Evolutionary conservation across 2,888 invertebrate species (phyloP), one percentile per base, ranked within the genome.

Genomic region (Microchrysa polita): DNA sequence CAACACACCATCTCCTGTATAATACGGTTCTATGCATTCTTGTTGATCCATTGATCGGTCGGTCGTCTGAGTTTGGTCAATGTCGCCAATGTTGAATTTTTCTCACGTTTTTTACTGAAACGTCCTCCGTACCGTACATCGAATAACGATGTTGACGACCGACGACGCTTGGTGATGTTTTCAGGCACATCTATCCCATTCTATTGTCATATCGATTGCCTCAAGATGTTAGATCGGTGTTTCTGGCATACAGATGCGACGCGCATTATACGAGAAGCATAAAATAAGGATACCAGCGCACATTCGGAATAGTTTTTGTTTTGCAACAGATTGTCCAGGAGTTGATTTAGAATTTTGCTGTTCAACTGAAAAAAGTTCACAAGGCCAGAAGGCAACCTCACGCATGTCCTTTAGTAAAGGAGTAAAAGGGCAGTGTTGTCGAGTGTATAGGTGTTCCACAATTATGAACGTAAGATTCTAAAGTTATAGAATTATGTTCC

Each of bases 21-120:
- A 44, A 67, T 67, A n/a, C n/a, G n/a, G 57, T 40, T 40, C 57
- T 5, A 7, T 34, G 2, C 55, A 20, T 57, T 69, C 69, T 34
- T 69, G n/a, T n/a, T n/a, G n/a, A n/a, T n/a, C n/a, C n/a, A n/a
- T n/a, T n/a, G 4, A 34, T 34, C 27, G 27, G n/a, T n/a, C n/a
- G n/a, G n/a, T 34, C 27, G 27, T 34, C 27, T 34, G 27, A 34
- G 27, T n/a, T n/a, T n/a, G n/a, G n/a, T 7, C 40, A 14, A 10
- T 65, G 65, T 65, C 27, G 27, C 65, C 65, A 22, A 65, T 69
- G 40, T 57, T 55, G 42, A 69, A 69, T 69, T 69, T 69, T 69
- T 69, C 69, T 69, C 69, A 69, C 69, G 69, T 69, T 69, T 69
- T 67, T 69, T n/a, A n/a, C 57, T 57, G 55, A 59, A 34, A 2